Conservation (phyloP, 2,888 invertebrate species). For the Scaptomyza tumidula region DNA sequence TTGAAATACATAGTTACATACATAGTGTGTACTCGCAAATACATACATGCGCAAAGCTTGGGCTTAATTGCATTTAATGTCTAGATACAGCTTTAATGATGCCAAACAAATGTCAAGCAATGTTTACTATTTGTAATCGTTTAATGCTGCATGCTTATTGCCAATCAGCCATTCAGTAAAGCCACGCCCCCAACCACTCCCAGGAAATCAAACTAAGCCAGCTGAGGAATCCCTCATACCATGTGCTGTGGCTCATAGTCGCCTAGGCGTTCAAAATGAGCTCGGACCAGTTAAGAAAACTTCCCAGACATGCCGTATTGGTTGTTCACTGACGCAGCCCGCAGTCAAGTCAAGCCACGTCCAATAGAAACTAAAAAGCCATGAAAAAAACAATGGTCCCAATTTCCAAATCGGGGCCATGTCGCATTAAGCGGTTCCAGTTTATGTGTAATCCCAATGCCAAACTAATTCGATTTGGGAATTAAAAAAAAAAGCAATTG, state of each 20-base stretch:
- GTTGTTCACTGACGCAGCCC: conserved; percentile 62
- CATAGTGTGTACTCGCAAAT: conserved; percentile 22
- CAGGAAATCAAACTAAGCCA: conserved; percentile 2
- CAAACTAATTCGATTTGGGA: conserved; percentile 80
- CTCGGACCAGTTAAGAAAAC: conserved; percentile 40
- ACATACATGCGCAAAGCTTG: conserved; percentile 6
- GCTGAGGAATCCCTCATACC: conserved; percentile 19
- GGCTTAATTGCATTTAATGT: conserved; percentile 56
- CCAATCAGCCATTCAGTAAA: conserved; percentile 26
- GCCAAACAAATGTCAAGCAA: conserved; percentile 59
- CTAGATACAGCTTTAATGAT: conserved; percentile 11
- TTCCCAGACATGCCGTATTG: conserved; percentile 65
- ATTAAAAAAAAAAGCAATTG: conserved; percentile 69
- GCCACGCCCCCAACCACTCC: conserved; percentile 21
- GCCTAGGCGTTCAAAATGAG: conserved; percentile 53
- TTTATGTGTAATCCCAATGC: conserved; percentile 72
- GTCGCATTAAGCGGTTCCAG: conserved; percentile 69
- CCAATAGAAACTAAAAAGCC: background rate
- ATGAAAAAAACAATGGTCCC: background rate
- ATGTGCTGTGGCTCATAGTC: conserved; percentile 23
- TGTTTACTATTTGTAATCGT: conserved; percentile 75
- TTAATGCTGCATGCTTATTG: conserved; percentile 60
- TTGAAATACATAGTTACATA: background rate
- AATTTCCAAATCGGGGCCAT: conserved; percentile 13
- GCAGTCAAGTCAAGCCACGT: conserved; percentile 38